These are phyloP conservation scores for Gadopsis marmoratus DNA, from an alignment of 2,797 vertebrate genomes.

Conservation along the genomic window DNA sequence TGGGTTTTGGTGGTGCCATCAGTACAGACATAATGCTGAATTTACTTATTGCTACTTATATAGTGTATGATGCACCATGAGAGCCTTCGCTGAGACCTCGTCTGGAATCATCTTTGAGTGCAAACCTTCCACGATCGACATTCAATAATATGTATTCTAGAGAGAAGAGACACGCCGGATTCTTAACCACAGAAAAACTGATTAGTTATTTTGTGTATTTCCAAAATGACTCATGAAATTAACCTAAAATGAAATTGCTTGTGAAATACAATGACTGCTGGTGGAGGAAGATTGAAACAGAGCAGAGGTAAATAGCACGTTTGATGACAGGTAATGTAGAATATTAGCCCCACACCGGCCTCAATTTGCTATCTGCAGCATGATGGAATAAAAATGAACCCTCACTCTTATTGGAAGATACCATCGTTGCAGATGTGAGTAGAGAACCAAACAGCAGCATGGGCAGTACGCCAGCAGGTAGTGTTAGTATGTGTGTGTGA, in stretches of 20 bases:
- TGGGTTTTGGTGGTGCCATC: conserved; percentile 20
- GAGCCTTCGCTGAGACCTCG: neutral
- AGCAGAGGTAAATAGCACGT: conserved; percentile 43
- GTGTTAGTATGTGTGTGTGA: neutral
- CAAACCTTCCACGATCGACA: neutral
- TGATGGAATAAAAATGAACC: conserved; percentile 66
- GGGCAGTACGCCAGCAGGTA: conserved; percentile 47
- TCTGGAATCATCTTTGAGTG: neutral
- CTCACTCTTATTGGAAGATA: conserved; percentile 62
- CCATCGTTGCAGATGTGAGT: conserved; percentile 48
- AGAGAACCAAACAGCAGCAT: conserved; percentile 47
- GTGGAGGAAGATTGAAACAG: conserved; percentile 24
- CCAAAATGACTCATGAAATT: conserved; percentile 42
- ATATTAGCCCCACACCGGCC: conserved; percentile 39
- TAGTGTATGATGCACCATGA: neutral
- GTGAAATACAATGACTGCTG: conserved; percentile 30
- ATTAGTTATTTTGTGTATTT: conserved; percentile 32
- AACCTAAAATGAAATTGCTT: conserved; percentile 40
- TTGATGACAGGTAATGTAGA: conserved; percentile 44
- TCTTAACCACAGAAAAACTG: conserved; percentile 2
- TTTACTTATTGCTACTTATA: conserved; percentile 6
- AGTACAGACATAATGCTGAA: conserved; percentile 10
- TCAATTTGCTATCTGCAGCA: conserved; percentile 48
- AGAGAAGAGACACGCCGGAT: neutral
- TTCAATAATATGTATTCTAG: conserved; percentile 10